Percentiles rank a stretch among this genome's conserved stretches.
Evolutionary conservation across 2,797 vertebrate genomes (phyloP).

Genomic region (Orestias chungarensis): DNA sequence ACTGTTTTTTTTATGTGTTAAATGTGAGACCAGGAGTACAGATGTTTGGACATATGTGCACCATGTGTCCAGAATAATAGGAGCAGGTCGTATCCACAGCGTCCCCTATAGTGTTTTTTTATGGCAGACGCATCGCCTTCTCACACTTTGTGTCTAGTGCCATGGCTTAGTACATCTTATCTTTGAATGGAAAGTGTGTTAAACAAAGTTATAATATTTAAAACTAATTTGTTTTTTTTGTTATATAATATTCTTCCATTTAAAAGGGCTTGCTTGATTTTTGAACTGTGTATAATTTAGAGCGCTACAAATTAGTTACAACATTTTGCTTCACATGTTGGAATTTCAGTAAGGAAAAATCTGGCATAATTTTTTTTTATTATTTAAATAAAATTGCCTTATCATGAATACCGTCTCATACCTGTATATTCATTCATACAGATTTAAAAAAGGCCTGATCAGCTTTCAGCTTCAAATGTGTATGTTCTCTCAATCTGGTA

Average conservation of each 20-base stretch:
- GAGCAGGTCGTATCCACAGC: slow-evolving; percentile 26
- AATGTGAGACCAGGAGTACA: slow-evolving; percentile 39
- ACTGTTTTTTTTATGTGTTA: slow-evolving; percentile 17
- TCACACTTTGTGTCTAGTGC: slow-evolving; percentile 12
- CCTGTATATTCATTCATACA: neutral
- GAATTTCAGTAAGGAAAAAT: neutral
- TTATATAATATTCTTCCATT: neutral
- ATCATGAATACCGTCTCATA: neutral
- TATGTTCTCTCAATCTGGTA: neutral
- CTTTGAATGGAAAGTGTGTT: slow-evolving; percentile 18
- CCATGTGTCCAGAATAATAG: slow-evolving; percentile 58
- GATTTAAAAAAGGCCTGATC: neutral
- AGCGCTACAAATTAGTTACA: neutral
- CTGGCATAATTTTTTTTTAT: neutral
- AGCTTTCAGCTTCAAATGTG: neutral
- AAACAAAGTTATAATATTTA: neutral
- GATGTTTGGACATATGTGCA: slow-evolving; percentile 54
- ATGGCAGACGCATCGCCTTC: slow-evolving; percentile 19
- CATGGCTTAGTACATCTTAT: slow-evolving; percentile 4
- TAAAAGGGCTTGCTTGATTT: neutral
- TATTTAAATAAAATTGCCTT: neutral
- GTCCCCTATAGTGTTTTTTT: neutral
- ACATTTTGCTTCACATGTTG: neutral
- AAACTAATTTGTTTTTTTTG: slow-evolving; percentile 6
- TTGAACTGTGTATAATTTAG: neutral